Base-by-base conservation (phyloP, 2,113 vertebrate genomes). In the Poicephalus gulielmi region DNA sequence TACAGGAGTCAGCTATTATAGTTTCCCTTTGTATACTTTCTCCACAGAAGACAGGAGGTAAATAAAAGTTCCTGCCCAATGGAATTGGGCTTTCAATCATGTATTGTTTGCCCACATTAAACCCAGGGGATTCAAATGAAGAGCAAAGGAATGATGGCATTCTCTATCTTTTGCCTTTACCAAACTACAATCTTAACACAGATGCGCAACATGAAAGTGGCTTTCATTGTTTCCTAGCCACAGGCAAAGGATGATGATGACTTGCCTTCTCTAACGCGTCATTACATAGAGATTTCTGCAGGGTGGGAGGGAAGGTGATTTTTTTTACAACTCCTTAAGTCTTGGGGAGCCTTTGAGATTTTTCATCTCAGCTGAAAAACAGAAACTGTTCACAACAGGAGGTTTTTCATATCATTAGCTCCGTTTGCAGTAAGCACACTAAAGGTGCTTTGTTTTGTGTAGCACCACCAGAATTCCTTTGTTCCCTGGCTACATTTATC, bases 61-160 rank as follows among this genome's bases (percentile, higher is more conserved):
- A 81, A 60, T 44, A 53, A 47, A 82, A 86, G 4, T 9, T 90
- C 46, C 37, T 69, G 22, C 30, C 30, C n/a, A 14, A 0, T 33
- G 18, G 39, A 69, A 92, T 22, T 67, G 4, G 10, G 63, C 23
- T 77, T 93, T 47, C 13, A 6, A 2, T 41, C 0, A 0, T 31
- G 19, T 67, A 23, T 39, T 79, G 3, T 39, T 85, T 70, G 41
- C 10, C 8, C 17, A 23, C 2, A 3, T 11, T 52, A 62, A 86
- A 52, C 7, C 12, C 35, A 13, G 25, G 62, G 37, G 13, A 35
- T 19, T 64, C 6, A 0, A 55, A 28, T 33, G 28, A 84, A 67
- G 20, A 63, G 13, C 8, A 47, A 44, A 73, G 35, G 35, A 82
- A 7, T 0, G 1, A 7, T 1, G 3, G 28, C 7, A 30, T 70